These are phyloP conservation scores for Pygmarrhopalites habei DNA, from an alignment of 1,140 invertebrate genomes.

Conservation along the genomic window DNA sequence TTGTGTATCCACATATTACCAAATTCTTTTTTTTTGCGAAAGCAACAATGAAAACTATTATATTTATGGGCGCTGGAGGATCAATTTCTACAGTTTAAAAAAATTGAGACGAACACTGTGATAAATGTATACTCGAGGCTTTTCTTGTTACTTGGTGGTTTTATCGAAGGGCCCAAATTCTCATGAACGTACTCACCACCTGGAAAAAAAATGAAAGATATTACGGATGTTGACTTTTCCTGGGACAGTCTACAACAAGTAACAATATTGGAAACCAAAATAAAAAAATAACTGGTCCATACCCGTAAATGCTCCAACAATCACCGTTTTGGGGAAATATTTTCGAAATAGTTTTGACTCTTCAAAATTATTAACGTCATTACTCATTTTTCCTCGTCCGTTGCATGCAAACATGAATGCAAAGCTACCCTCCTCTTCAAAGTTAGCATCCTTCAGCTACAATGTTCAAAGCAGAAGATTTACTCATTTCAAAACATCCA, in stretches of 20 bases:
- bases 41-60: no score
- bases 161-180: neutral
- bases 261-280: no score
- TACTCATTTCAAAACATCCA: no score
- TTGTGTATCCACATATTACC: no score
- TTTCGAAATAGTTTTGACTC: constrained; percentile 53
- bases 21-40: no score
- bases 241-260: no score
- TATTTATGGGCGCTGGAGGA: no score
- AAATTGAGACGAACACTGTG: constrained; percentile 31
- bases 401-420: constrained; percentile 56
- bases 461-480: no score
- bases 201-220: no score
- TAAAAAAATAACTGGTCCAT: no score
- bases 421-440: constrained; percentile 44
- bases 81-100: no score
- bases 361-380: constrained; percentile 44
- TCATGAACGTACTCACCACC: constrained; percentile 20
- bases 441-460: constrained; percentile 42
- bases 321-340: constrained; percentile 52
- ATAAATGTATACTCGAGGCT: constrained; percentile 20
- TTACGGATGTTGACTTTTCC: no score
- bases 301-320: constrained; percentile 55
- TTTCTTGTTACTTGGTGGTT: constrained; percentile 1
- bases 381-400: constrained; percentile 47